phyloP scores from a whole-genome alignment of 2,888 invertebrate genomes.

The Pseudoips prasinana region DNA sequence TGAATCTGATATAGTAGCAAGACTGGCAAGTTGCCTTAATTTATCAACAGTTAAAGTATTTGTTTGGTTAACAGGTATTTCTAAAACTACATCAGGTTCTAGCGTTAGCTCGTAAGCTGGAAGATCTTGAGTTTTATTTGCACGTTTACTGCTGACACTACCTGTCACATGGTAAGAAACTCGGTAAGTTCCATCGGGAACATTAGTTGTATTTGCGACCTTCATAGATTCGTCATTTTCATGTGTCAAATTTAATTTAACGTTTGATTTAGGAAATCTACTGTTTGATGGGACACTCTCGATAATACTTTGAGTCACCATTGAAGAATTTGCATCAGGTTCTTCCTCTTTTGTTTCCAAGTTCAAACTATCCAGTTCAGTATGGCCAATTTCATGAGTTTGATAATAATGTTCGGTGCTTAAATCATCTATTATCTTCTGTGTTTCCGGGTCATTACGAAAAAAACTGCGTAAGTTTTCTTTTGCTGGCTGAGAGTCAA shows the following conservation, averaged over 20 bases:
- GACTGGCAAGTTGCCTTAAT: constrained; percentile 78
- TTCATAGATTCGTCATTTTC: constrained; percentile 31
- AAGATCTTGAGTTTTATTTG: constrained; percentile 67
- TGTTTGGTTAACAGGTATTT: constrained; percentile 68
- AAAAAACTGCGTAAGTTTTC: constrained; percentile 63
- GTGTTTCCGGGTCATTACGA: constrained; percentile 46
- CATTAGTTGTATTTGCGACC: constrained; percentile 28
- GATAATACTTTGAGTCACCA: constrained; percentile 37
- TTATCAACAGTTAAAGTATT: constrained; percentile 69
- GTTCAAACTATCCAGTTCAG: too few relatives aligned
- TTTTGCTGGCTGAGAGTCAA: constrained; percentile 52
- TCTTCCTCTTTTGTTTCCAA: too few relatives aligned
- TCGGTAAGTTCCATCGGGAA: constrained; percentile 71
- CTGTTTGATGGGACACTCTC: constrained; percentile 44
- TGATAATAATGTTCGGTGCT: constrained; percentile 53
- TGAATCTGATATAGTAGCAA: constrained; percentile 79
- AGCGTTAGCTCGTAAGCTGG: constrained; percentile 70
- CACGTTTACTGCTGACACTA: constrained; percentile 73
- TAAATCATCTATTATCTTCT: constrained; percentile 48
- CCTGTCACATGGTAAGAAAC: constrained; percentile 76
- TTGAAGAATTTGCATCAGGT: constrained; percentile 39
- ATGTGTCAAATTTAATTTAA: constrained; percentile 45
- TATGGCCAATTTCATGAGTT: constrained; percentile 36
- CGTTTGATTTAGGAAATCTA: constrained; percentile 66
- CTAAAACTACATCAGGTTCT: constrained; percentile 71